phyloP scores from a whole-genome alignment of 2,797 vertebrate genomes.

The Microchirus variegatus region DNA sequence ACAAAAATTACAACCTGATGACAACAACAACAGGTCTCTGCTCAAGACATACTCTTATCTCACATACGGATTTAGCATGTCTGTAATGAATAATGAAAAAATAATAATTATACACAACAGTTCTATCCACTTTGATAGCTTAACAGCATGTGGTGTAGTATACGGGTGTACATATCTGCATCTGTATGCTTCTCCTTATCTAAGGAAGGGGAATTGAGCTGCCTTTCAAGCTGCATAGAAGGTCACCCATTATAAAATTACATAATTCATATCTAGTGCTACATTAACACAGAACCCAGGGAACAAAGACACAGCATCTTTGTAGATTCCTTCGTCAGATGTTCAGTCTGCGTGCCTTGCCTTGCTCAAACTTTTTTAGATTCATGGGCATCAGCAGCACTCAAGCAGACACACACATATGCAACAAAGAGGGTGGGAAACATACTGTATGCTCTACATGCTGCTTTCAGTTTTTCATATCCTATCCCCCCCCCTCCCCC shows the following conservation, averaged over 20 bases:
- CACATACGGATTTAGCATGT: too few species aligned
- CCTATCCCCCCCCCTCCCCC: constrained; percentile 38
- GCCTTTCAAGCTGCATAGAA: constrained; percentile 62
- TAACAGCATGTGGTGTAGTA: constrained; percentile 1
- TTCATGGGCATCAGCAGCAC: constrained; percentile 6
- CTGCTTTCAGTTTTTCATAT: constrained; percentile 58
- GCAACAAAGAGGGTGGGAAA: constrained; percentile 45
- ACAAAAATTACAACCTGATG: too few species aligned
- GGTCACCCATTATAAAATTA: constrained; percentile 73
- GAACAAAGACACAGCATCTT: constrained; percentile 73
- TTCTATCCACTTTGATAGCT: constrained; percentile 11
- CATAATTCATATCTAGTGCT: constrained; percentile 76
- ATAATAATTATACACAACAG: not conserved
- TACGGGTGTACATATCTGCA: constrained; percentile 12
- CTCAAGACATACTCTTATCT: too few species aligned
- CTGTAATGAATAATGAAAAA: too few species aligned
- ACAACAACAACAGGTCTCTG: too few species aligned
- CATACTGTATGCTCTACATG: constrained; percentile 40
- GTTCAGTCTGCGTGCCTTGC: constrained; percentile 63
- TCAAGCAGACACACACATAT: constrained; percentile 6
- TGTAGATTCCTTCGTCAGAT: constrained; percentile 70
- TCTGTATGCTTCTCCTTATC: constrained; percentile 34
- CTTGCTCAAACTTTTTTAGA: constrained; percentile 65
- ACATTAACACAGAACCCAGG: constrained; percentile 57
- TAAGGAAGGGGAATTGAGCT: constrained; percentile 22